Base-by-base conservation (phyloP, 2,113 vertebrate genomes). In the Dasyornis broadbenti region DNA sequence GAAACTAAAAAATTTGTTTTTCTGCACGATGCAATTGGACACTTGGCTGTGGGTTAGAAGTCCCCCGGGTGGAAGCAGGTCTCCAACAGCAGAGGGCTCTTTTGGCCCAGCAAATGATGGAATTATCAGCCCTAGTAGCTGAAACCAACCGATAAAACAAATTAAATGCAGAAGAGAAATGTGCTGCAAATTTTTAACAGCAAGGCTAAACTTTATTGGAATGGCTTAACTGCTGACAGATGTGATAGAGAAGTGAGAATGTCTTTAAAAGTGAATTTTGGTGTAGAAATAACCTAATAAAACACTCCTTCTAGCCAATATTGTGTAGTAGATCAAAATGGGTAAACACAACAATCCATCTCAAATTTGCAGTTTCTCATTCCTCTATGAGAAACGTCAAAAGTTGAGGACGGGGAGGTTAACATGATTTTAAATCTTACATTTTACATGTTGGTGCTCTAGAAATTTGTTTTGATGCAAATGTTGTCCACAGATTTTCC, bases 61-160 rank as follows among this genome's bases (percentile, higher is more conserved):
- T 71, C 54, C 75, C 30, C 31, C 5, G 59, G 65, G 47, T 86
- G 49, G 75, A 85, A 83, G 47, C 11, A 71, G 22, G 11, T 64
- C 82, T 92, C 85, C 76, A 77, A 90, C 87, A 92, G 76, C 60
- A 94, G 92, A 95, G 93, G 82, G 90, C 90, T 86, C 94, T 95
- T 97, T 70, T 92, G 90, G 56, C 53, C 93, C 76, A 89, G 63
- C 12, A 92, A 80, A 90, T 23, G 56, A 33, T 11, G 9, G 90
- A 87, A 53, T 66, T 70, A 65, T 65, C 73, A 82, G 37, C 23
- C 49, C 31, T 17, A 27, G 76, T 86, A 77, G 82, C 82, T 78
- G 92, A 73, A 77, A 59, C 15, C 2, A 1, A 65, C 35, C 40
- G 60, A 90, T 90, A 92, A 89, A 85, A 63, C 47, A 90, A 92